Evolutionary conservation across 2,797 vertebrate genomes (phyloP).

Genomic region (Sphenodon punctatus): DNA sequence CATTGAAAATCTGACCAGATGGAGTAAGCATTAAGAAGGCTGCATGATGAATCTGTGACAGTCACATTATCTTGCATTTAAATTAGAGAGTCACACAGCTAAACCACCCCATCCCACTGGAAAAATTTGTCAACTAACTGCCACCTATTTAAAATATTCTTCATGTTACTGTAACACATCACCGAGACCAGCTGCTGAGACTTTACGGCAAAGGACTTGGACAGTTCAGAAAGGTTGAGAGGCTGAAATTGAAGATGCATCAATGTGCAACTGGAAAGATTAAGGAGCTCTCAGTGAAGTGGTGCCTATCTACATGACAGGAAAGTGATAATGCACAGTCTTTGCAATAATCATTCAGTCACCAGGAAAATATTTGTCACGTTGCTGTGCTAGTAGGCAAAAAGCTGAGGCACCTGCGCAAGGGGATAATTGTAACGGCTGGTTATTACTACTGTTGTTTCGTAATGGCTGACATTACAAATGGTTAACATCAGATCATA

Average conservation of each 20-base stretch:
- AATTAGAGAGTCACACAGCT: background rate
- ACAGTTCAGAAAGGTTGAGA: background rate
- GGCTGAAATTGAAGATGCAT: accelerated
- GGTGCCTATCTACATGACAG: background rate
- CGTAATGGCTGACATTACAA: too few species aligned
- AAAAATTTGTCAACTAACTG: constrained; percentile 20
- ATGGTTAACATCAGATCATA: background rate
- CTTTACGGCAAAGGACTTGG: background rate
- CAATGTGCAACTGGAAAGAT: background rate
- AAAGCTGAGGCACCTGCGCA: background rate
- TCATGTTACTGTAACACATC: accelerated
- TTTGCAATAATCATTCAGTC: background rate
- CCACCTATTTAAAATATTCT: background rate
- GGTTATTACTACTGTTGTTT: accelerated
- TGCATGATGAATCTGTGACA: constrained; percentile 16
- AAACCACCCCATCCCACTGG: background rate
- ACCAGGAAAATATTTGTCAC: too few species aligned
- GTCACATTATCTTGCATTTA: background rate
- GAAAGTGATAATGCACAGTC: accelerated
- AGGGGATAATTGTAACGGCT: accelerated
- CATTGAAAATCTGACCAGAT: background rate
- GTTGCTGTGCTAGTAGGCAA: too few species aligned
- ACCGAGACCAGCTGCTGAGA: background rate
- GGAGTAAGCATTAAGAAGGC: constrained; percentile 14
- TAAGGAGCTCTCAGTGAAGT: accelerated